Evolutionary conservation across 2,113 vertebrate genomes (phyloP), one percentile per base, ranked within the genome.

Genomic region (Melanerpes aurifrons): DNA sequence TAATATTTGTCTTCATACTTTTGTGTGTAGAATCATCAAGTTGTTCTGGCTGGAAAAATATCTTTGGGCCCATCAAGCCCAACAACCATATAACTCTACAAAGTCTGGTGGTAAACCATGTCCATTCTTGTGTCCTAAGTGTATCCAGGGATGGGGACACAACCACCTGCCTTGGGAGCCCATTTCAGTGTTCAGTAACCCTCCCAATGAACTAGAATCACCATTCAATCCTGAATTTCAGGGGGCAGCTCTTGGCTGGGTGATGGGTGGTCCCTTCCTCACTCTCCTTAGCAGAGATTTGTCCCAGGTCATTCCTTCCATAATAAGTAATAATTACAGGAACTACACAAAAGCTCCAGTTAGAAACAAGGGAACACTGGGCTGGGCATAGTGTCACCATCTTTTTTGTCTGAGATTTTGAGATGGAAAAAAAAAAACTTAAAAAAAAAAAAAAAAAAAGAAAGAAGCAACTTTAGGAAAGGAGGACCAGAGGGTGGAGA

Each of bases 301-400:
- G 20, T 31, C 43, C 66, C 54, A 62, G 3, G 1, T 4, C 2
- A 71, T 8, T 66, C 59, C 53, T 87, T 70, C 56, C 17, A 48
- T 14, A 13, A 72, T 13, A 37, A 62, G 10, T n/a, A 57, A 5
- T 21, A 9, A n/a, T 21, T 22, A 78, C 3, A 68, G 25, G 6
- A 83, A 75, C 28, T 3, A 82, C 32, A 26, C 21, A 74, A 58
- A 90, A 75, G 6, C 8, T 59, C 37, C 20, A 54, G 6, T 35
- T 7, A 81, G 22, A 86, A 81, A 64, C 0, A 48, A 11, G 8
- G 26, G 12, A 18, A 61, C 26, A 47, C 1, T 53, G 20, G 21
- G 6, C 37, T 75, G 50, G 26, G 20, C 5, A 26, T 2, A n/a
- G 24, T 1, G 1, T 4, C 61, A 8, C 59, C 35, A 3, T 0